These are phyloP conservation scores for Ophion obscuratus DNA, from an alignment of 2,888 invertebrate species.

Conservation along the genomic window DNA sequence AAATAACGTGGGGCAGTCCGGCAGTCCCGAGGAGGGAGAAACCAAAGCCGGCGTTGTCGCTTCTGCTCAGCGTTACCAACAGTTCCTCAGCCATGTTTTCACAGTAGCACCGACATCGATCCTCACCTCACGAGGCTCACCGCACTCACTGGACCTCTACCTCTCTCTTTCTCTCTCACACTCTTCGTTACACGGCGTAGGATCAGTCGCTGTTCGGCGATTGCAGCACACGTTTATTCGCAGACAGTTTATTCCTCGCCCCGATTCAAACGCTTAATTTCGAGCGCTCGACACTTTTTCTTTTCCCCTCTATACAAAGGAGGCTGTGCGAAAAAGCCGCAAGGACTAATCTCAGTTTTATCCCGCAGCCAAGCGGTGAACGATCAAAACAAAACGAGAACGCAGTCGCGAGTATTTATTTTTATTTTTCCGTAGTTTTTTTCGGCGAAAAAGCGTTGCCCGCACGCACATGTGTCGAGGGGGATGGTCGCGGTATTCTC, in stretches of 20 bases:
- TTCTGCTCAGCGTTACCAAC: slow-evolving; percentile 94
- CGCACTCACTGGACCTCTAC: slow-evolving; percentile 64
- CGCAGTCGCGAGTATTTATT: too few relatives aligned
- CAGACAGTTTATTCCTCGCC: background rate
- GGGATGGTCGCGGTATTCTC: background rate
- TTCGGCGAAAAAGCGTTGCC: background rate
- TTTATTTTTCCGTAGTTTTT: too few relatives aligned
- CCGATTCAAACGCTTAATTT: background rate
- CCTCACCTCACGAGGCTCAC: slow-evolving; percentile 64
- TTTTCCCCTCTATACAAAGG: background rate
- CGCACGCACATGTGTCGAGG: background rate
- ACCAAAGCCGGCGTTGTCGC: slow-evolving; percentile 95
- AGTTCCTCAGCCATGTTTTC: slow-evolving; percentile 93
- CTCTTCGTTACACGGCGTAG: slow-evolving; percentile 19
- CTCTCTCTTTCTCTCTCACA: slow-evolving; percentile 32
- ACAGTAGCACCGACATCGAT: slow-evolving; percentile 73
- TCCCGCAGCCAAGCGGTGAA: background rate
- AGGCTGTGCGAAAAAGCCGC: background rate
- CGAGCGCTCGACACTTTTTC: background rate
- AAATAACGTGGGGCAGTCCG: slow-evolving; percentile 96
- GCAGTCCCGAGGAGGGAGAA: slow-evolving; percentile 96
- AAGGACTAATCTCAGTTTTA: background rate
- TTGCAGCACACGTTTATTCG: slow-evolving; percentile 33
- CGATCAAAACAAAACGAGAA: background rate
- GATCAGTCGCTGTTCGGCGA: slow-evolving; percentile 45